Percentiles rank a stretch among this genome's conserved stretches.
phyloP scores from a whole-genome alignment of 1,140 invertebrate genomes.

The Saxidomus purpurata region DNA sequence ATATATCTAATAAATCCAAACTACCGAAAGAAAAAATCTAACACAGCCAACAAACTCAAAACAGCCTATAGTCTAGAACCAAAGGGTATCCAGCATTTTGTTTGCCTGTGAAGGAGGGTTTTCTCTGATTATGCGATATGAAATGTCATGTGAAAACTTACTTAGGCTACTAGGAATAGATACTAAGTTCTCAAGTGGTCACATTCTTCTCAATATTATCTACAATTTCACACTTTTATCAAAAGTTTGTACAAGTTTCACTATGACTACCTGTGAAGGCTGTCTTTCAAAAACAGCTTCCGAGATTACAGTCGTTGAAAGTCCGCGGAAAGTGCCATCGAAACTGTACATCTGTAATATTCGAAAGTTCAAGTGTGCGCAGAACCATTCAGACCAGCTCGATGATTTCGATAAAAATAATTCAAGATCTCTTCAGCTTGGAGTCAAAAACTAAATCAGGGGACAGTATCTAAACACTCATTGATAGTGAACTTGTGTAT shows the following conservation, averaged over 20 bases:
- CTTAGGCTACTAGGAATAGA: neutral
- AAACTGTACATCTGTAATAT: neutral
- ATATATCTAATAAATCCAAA: too few species aligned
- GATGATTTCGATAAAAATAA: slow-evolving; percentile 20
- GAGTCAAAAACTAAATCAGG: slow-evolving; percentile 49
- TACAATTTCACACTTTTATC: slow-evolving; percentile 42
- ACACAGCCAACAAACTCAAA: too few species aligned
- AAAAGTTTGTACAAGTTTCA: neutral
- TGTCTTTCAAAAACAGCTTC: neutral
- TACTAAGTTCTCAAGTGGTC: slow-evolving; percentile 32
- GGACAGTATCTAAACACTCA: neutral
- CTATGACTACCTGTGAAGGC: neutral
- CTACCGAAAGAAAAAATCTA: too few species aligned
- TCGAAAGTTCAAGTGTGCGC: slow-evolving; percentile 7
- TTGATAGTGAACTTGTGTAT: slow-evolving; percentile 32
- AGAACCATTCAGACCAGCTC: neutral
- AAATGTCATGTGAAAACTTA: slow-evolving; percentile 26
- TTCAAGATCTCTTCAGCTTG: neutral
- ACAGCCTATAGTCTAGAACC: too few species aligned
- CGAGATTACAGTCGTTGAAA: neutral
- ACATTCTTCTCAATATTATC: neutral
- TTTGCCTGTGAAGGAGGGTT: too few species aligned
- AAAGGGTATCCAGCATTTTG: too few species aligned
- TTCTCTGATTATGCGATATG: too few species aligned
- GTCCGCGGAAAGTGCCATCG: slow-evolving; percentile 26